phyloP scores from a whole-genome alignment of 2,888 invertebrate genomes.

The Lysandra coridon region DNA sequence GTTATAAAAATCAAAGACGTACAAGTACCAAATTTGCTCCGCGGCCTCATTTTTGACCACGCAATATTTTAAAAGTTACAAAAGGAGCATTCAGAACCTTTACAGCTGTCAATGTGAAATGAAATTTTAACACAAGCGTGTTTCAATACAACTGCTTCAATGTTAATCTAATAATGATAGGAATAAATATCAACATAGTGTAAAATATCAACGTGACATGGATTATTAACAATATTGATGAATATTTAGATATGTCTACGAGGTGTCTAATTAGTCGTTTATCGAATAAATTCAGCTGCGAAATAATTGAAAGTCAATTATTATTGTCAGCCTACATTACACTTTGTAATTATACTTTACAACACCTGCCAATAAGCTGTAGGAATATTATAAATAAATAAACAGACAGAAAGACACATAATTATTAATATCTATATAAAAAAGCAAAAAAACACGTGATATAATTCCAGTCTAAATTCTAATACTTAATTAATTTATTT shows the following conservation, averaged over 20 bases:
- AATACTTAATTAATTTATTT: no score
- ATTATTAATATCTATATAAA: not conserved
- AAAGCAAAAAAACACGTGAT: not conserved
- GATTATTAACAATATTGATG: not conserved
- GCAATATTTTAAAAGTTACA: no score
- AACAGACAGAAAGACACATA: not conserved
- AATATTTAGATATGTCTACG: not conserved
- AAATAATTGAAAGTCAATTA: not conserved
- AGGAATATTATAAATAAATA: not conserved
- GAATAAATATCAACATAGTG: no score
- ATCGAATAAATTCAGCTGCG: not conserved
- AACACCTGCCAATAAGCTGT: slow-evolving; percentile 9
- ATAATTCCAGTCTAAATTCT: not conserved
- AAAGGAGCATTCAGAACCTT: no score
- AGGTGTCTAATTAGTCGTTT: slow-evolving; percentile 2
- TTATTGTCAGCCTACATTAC: not conserved
- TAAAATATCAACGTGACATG: not conserved
- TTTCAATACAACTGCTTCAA: no score
- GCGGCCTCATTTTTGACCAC: no score
- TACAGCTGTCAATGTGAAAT: no score
- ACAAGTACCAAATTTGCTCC: no score
- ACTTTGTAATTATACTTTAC: not conserved
- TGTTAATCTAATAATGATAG: no score
- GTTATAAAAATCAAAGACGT: no score
- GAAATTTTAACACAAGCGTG: no score